Percentiles rank a stretch among this genome's conserved stretches.
phyloP scores from a whole-genome alignment of 2,888 invertebrate species.

The Argyresthia albistria region DNA sequence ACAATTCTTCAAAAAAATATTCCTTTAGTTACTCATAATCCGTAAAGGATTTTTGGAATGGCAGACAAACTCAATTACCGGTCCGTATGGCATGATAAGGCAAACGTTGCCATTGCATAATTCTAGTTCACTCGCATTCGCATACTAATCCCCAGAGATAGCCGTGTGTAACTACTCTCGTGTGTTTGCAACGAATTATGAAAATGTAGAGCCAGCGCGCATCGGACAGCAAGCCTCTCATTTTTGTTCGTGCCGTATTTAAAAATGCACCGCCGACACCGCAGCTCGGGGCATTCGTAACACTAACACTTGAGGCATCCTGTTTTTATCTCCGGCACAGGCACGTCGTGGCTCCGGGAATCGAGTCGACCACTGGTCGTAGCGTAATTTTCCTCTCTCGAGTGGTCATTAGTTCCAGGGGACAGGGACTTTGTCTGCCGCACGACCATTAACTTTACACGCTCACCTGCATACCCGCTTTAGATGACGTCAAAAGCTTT shows the following conservation, averaged over 20 bases:
- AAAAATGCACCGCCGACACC: too few relatives aligned
- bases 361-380: conserved; percentile 37
- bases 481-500: conserved; percentile 20
- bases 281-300: too few relatives aligned
- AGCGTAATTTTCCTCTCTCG: conserved; percentile 60
- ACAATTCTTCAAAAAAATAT: too few relatives aligned
- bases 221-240: too few relatives aligned
- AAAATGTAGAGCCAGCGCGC: too few relatives aligned
- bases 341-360: conserved; percentile 19
- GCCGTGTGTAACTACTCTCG: too few relatives aligned
- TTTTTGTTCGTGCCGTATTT: too few relatives aligned
- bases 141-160: too few relatives aligned
- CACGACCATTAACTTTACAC: conserved; percentile 51
- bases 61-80: neutral
- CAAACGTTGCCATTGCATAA: too few relatives aligned
- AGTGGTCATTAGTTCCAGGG: conserved; percentile 61
- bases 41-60: neutral
- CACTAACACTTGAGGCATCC: neutral
- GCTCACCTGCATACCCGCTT: conserved; percentile 28
- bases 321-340: neutral
- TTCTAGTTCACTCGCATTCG: too few relatives aligned
- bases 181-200: too few relatives aligned
- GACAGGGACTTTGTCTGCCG: conserved; percentile 43
- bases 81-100: neutral
- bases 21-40: neutral